Evolutionary conservation across 2,797 vertebrate species (phyloP).

Genomic region (Enoplosus armatus): DNA sequence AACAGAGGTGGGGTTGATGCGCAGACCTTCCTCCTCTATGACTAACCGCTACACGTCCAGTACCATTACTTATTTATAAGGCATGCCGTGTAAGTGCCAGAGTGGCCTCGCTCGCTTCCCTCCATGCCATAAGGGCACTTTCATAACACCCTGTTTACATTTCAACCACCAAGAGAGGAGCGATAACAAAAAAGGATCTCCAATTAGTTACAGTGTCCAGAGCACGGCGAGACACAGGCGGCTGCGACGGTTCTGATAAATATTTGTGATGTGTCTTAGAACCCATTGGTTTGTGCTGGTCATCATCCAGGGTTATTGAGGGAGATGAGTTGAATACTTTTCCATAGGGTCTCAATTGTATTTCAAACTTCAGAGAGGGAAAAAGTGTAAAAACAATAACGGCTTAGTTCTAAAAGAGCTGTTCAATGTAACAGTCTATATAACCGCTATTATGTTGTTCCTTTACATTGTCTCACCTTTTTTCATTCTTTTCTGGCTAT

Average conservation of each 20-base stretch:
- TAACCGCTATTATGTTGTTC: conserved; percentile 5
- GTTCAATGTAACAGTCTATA: conserved; percentile 4
- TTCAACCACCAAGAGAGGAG: conserved; percentile 79
- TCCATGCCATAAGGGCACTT: conserved; percentile 84
- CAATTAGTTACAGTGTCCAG: conserved; percentile 85
- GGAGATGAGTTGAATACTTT: conserved; percentile 68
- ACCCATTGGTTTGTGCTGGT: conserved; percentile 57
- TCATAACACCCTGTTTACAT: conserved; percentile 87
- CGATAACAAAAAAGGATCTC: conserved; percentile 80
- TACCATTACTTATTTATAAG: conserved; percentile 90
- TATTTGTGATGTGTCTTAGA: conserved; percentile 74
- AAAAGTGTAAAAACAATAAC: conserved; percentile 34
- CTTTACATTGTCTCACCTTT: conserved; percentile 19
- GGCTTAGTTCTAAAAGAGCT: conserved; percentile 27
- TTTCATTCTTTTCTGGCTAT: background rate
- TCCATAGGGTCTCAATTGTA: conserved; percentile 37
- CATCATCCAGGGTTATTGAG: conserved; percentile 67
- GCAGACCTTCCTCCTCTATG: conserved; percentile 84
- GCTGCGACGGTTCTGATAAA: conserved; percentile 68
- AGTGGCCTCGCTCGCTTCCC: conserved; percentile 83
- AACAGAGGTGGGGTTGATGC: conserved; percentile 90
- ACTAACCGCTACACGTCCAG: conserved; percentile 89
- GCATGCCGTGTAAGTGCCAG: conserved; percentile 86
- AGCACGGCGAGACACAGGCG: conserved; percentile 62
- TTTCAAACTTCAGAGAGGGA: conserved; percentile 35